Evolutionary conservation across 2,888 invertebrate genomes (phyloP), one percentile per base, ranked within the genome.

Genomic region (Cantharis flavilabris): DNA sequence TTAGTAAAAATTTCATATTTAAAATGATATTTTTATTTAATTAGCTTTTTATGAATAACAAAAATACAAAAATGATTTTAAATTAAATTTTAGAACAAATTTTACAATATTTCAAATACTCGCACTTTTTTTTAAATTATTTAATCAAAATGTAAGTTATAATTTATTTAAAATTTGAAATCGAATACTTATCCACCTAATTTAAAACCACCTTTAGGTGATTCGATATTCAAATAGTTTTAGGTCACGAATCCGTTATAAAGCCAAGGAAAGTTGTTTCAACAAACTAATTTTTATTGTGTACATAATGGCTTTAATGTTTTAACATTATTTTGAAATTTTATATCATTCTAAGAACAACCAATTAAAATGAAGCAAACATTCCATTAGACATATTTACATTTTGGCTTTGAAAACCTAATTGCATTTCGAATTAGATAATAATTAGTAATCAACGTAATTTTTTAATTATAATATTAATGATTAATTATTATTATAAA

Each of bases 241-340:
- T 30, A 72, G 72, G 72, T 65, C 72, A 64, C 63, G 72, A 72
- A 65, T 28, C 72, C 72, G 72, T 72, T 72, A 72, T 33, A 16
- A 65, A 33, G 23, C 18, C 16, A 72, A 10, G 30, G 65, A 72
- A 30, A 49, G 49, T 49, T 49, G 30, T 65, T 13, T 72, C n/a
- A 11, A 14, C 18, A 72, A 28, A 64, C 72, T 30, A 30, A 72
- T 64, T 49, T 33, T 49, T 49, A 49, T 49, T n/a, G n/a, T 49
- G 49, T 49, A 49, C 49, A n/a, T 49, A 49, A 49, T 49, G 49
- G 49, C 49, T 49, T 49, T 49, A 49, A 49, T 49, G 49, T n/a
- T 49, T 49, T 49, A 49, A n/a, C n/a, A n/a, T n/a, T n/a, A 49
- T 49, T 49, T 49, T 49, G 49, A 49, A 49, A 49, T 49, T 49